These are phyloP conservation scores for Thamnophis sirtalis DNA, from an alignment of 2,113 vertebrate genomes.

Conservation along the genomic window DNA sequence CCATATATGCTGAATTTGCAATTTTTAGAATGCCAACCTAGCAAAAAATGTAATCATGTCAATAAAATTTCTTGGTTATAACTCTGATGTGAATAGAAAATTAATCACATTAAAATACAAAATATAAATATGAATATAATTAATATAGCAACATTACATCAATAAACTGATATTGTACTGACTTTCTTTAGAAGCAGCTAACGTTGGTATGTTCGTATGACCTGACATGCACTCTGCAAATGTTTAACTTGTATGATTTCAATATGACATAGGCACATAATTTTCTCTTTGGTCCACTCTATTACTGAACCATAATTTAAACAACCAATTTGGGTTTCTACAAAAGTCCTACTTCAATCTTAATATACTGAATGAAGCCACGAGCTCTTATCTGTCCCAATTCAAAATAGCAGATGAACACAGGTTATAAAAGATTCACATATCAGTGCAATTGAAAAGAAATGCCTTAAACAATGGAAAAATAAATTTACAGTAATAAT, in stretches of 20 bases:
- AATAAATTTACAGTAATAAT: background rate
- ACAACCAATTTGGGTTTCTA: background rate
- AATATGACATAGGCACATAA: background rate
- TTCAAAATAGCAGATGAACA: background rate
- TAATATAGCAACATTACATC: no score
- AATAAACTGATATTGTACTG: background rate
- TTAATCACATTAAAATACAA: background rate
- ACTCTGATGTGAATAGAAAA: background rate
- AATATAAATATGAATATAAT: background rate
- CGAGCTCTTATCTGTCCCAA: background rate
- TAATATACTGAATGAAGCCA: background rate
- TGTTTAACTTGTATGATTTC: background rate
- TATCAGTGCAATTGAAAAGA: background rate
- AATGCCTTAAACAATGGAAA: background rate
- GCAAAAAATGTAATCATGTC: background rate
- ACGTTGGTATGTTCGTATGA: background rate
- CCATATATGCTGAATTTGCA: background rate
- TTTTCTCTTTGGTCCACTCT: background rate
- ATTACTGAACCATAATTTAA: background rate
- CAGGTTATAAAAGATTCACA: background rate
- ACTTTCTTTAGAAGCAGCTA: background rate
- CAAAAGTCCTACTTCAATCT: background rate
- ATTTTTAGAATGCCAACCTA: background rate
- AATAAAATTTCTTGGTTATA: background rate
- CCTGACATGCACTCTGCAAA: background rate